These are phyloP conservation scores for Manis javanica DNA, from an alignment of 2,797 vertebrate genomes.

Conservation along the genomic window DNA sequence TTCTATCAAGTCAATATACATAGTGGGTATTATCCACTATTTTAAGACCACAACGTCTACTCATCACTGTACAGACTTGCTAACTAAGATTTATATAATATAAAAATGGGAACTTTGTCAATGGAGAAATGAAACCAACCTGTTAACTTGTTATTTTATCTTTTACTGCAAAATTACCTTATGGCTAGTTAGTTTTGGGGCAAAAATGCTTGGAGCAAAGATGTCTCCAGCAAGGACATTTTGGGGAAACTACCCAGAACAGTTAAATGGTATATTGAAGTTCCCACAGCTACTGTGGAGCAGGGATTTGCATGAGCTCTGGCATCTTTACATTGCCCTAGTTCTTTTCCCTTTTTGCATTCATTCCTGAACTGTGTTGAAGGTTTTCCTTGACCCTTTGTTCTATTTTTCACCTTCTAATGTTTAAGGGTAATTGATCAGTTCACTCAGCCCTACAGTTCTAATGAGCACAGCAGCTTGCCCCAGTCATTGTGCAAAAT, in stretches of 20 bases:
- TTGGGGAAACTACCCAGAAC: background rate
- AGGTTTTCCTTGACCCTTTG: slow-evolving; percentile 17
- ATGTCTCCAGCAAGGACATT: background rate
- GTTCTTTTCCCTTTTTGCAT: slow-evolving; percentile 36
- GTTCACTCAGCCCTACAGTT: background rate
- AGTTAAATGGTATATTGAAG: background rate
- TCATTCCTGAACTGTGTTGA: background rate
- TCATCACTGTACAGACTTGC: background rate
- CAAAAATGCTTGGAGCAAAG: background rate
- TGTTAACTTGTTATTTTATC: background rate
- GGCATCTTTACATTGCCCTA: background rate
- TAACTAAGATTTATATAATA: background rate
- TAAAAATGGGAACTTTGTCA: background rate
- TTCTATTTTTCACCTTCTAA: slow-evolving; percentile 35
- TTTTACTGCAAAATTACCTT: background rate
- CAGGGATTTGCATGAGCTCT: slow-evolving; percentile 27
- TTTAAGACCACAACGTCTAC: background rate
- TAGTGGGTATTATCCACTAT: background rate
- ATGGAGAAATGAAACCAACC: background rate
- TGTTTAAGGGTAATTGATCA: slow-evolving; percentile 12
- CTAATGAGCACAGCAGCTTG: background rate
- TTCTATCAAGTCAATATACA: background rate
- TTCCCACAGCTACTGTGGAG: background rate
- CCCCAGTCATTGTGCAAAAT: background rate
- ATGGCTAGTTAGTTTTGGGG: background rate